Evolutionary conservation across 2,888 invertebrate species (phyloP), one percentile per base, ranked within the genome.

Genomic region (Sipunculus nudus): DNA sequence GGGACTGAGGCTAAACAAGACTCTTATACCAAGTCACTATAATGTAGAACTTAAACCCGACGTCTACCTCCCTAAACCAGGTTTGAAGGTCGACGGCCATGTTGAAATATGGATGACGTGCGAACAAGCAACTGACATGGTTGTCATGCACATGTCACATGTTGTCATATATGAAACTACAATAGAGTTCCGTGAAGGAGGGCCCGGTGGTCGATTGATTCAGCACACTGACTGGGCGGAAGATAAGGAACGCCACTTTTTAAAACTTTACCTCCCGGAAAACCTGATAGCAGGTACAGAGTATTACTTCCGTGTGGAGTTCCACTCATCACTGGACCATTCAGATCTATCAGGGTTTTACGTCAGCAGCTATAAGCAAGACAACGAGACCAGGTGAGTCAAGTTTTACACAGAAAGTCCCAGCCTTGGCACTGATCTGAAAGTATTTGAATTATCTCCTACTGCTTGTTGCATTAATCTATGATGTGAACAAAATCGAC

Each of bases 81-180:
- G 39, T 29, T 54, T 54, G n/a, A 46, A 46, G 3, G 45, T 54
- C 19, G 29, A 31, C 38, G 54, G 54, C 4, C 32, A 31, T 23
- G 54, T 54, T 6, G 46, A 21, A 16, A 54, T 54, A 6, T 31
- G 38, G 8, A 38, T 54, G 35, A 46, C 54, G 25, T 54, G 54
- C 19, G 19, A 45, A 13, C 46, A 54, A 26, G 25, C 31, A 4
- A 54, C 35, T 25, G 38, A 54, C 35, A 38, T 35, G 31, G 46
- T 54, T 25, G 46, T 54, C 2, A 3, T 54, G 16, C 45, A 54
- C 46, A 28, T 26, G 1, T 13, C 23, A 23, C 35, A 38, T n/a
- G n/a, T 54, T 10, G 38, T 46, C 10, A n/a, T 54, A 6, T 31
- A 46, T n/a, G 46, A 35, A 16, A 35, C 35, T 16, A 13, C 35